Percentiles rank a stretch among this genome's conserved stretches.
These are phyloP conservation scores for Fopius arisanus DNA, from an alignment of 1,140 invertebrate species.

Conservation along the genomic window DNA sequence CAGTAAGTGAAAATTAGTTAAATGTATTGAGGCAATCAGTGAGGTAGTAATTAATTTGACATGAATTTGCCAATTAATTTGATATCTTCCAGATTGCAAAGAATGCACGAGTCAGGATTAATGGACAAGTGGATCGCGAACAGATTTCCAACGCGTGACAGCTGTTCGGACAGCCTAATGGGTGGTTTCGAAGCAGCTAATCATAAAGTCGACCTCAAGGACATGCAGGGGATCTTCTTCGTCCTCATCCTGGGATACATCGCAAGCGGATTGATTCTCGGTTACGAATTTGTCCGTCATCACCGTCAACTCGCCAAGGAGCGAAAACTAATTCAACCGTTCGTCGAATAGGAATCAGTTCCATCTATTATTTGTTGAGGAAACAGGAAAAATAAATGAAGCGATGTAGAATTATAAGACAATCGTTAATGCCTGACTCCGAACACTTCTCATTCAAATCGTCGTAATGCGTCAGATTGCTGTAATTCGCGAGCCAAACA, in stretches of 20 bases:
- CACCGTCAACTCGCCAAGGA: slow-evolving; percentile 62
- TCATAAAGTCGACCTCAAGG: slow-evolving; percentile 84
- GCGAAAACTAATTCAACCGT: slow-evolving; percentile 69
- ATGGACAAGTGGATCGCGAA: slow-evolving; percentile 83
- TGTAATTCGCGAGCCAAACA: not conserved
- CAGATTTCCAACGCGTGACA: slow-evolving; percentile 80
- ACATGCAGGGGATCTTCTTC: slow-evolving; percentile 91
- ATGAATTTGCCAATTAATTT: too few relatives aligned
- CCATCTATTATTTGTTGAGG: not conserved
- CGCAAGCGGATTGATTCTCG: slow-evolving; percentile 63
- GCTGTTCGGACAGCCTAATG: slow-evolving; percentile 73
- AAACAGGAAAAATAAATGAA: not conserved
- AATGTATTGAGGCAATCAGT: too few relatives aligned
- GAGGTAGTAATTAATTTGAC: too few relatives aligned
- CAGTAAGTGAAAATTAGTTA: slow-evolving; percentile 67
- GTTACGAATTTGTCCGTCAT: slow-evolving; percentile 67
- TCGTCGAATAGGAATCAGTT: slow-evolving; percentile 64
- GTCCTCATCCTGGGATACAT: slow-evolving; percentile 75
- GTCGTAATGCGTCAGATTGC: slow-evolving; percentile 3
- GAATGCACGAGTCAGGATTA: slow-evolving; percentile 84
- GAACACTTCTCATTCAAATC: not conserved
- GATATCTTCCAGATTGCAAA: slow-evolving; percentile 68
- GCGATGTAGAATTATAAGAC: not conserved
- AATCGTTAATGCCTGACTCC: not conserved
- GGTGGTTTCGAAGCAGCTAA: slow-evolving; percentile 75